Percentiles rank a stretch among this genome's conserved stretches.
Evolutionary conservation across 2,797 vertebrate species (phyloP).

Genomic region (Eutrigla gurnardus): DNA sequence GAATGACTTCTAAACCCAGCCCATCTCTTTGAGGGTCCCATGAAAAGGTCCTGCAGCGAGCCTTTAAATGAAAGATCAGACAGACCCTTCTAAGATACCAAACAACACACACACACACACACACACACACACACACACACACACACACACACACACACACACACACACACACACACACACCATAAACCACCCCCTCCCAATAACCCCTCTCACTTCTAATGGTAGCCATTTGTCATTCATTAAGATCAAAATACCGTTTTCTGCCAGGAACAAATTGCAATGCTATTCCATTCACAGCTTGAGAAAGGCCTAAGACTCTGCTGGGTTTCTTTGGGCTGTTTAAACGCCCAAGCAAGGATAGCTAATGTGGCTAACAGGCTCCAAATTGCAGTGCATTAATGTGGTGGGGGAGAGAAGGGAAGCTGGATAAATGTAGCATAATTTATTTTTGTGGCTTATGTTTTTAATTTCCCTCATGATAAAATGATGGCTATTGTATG

Average conservation of each 20-base stretch:
- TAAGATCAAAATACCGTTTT: slow-evolving; percentile 99
- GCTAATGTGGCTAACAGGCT: slow-evolving; percentile 88
- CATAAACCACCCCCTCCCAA: slow-evolving; percentile 76
- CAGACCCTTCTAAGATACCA: slow-evolving; percentile 90
- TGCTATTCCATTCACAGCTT: slow-evolving; percentile 99
- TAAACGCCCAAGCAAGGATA: slow-evolving; percentile 91
- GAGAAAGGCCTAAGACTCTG: slow-evolving; percentile 87
- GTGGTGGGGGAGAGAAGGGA: background rate
- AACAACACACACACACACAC: slow-evolving; percentile 24
- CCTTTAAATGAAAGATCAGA: slow-evolving; percentile 99
- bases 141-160: slow-evolving; percentile 5
- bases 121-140: slow-evolving; percentile 10
- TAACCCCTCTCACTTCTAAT: slow-evolving; percentile 99
- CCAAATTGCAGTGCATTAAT: slow-evolving; percentile 73
- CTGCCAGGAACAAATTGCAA: slow-evolving; percentile 94
- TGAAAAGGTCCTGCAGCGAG: slow-evolving; percentile 93
- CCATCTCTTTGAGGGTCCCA: slow-evolving; percentile 92
- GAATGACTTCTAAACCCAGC: slow-evolving; percentile 96
- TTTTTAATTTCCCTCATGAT: slow-evolving; percentile 1
- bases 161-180: slow-evolving; percentile 7
- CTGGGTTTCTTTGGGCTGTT: slow-evolving; percentile 91
- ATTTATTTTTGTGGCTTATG: background rate
- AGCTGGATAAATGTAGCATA: slow-evolving; percentile 4
- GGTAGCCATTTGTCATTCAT: slow-evolving; percentile 99
- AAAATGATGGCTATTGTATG: background rate